These are phyloP conservation scores for Poeciliopsis turrubarensis DNA, from an alignment of 2,113 vertebrate genomes.

Conservation along the genomic window DNA sequence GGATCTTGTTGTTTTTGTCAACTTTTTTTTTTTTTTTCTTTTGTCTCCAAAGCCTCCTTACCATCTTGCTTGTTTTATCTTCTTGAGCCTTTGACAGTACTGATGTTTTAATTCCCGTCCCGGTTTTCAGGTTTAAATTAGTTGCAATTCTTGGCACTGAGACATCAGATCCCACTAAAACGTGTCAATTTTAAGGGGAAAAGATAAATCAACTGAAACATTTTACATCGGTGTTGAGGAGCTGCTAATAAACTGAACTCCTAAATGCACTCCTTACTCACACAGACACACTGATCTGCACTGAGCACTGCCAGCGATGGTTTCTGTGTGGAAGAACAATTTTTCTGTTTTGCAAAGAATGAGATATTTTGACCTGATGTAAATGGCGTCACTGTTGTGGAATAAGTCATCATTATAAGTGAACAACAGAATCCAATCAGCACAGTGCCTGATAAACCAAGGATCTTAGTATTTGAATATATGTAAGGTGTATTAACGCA, in stretches of 20 bases:
- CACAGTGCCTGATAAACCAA: slow-evolving; percentile 49
- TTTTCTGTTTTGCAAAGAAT: slow-evolving; percentile 44
- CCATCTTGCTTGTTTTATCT: slow-evolving; percentile 10
- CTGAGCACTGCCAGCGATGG: slow-evolving; percentile 39
- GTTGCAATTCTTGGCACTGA: slow-evolving; percentile 13
- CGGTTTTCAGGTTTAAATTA: slow-evolving; percentile 20
- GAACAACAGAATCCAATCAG: slow-evolving; percentile 17
- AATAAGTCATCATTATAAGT: not conserved
- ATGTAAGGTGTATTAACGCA: not conserved
- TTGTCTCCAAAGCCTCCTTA: slow-evolving; percentile 38
- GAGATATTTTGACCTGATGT: slow-evolving; percentile 15
- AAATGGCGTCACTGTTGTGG: not conserved
- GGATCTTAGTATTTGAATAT: not conserved
- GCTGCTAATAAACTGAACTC: slow-evolving; percentile 42
- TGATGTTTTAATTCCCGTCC: slow-evolving; percentile 18
- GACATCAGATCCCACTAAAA: slow-evolving; percentile 12
- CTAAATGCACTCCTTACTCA: slow-evolving; percentile 34
- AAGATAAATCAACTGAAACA: not conserved
- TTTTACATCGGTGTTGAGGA: slow-evolving; percentile 23
- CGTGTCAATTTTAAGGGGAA: slow-evolving; percentile 21
- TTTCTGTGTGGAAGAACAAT: slow-evolving; percentile 10
- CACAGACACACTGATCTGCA: slow-evolving; percentile 25
- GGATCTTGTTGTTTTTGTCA: slow-evolving; percentile 8
- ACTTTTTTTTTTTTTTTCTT: not conserved
- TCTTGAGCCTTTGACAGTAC: slow-evolving; percentile 35